Conservation (phyloP, 2,113 vertebrate species). For the Aythya baeri region DNA sequence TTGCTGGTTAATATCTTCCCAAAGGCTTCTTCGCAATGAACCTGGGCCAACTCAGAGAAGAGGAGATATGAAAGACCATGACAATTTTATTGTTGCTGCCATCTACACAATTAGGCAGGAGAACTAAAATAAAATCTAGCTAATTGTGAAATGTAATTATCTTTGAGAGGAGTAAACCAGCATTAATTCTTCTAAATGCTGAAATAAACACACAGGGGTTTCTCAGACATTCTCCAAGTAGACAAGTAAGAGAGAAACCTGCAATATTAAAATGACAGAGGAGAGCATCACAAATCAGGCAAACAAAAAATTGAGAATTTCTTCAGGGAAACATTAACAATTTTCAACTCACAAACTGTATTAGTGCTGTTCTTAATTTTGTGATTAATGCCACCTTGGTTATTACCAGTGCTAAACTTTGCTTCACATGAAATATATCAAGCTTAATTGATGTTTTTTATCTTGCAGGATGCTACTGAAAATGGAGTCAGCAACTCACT, state of each 20-base stretch:
- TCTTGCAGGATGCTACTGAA: neutral
- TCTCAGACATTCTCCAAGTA: neutral
- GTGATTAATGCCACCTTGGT: neutral
- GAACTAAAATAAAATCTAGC: neutral
- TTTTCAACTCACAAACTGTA: neutral
- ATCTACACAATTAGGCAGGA: neutral
- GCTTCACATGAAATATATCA: neutral
- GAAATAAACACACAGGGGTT: constrained; percentile 2
- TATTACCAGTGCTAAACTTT: neutral
- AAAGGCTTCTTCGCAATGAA: neutral
- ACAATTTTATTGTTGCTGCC: neutral
- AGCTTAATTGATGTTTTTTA: neutral
- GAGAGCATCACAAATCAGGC: neutral
- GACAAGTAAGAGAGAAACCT: neutral
- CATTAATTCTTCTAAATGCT: neutral
- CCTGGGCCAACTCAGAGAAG: neutral
- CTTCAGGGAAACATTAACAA: constrained; percentile 29
- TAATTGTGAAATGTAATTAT: constrained; percentile 15
- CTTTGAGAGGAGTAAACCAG: neutral
- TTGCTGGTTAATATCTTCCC: neutral
- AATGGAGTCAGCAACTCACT: neutral
- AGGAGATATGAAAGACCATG: neutral
- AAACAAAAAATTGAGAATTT: neutral
- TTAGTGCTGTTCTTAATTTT: neutral
- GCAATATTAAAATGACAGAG: neutral